Evolutionary conservation across 2,888 invertebrate genomes (phyloP).

Genomic region (Mechanitis mazaeus): DNA sequence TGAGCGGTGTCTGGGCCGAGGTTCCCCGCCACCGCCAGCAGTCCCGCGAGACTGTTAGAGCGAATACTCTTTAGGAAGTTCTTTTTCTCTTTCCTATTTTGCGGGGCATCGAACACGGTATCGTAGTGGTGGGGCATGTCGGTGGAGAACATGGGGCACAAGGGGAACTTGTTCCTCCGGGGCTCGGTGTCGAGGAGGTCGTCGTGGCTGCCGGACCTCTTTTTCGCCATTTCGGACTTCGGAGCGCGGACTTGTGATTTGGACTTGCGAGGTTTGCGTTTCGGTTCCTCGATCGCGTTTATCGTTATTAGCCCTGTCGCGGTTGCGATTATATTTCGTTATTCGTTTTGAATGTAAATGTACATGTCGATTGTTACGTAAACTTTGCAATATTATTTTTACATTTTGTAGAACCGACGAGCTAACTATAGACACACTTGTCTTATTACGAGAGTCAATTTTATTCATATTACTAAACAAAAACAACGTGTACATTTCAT

Average conservation of each 20-base stretch:
- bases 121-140: conserved; percentile 74
- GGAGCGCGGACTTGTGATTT: conserved; percentile 40
- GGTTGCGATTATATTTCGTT: conserved; percentile 23
- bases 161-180: conserved; percentile 58
- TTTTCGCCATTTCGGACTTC: conserved; percentile 41
- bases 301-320: conserved; percentile 26
- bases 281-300: conserved; percentile 32
- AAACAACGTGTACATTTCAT: too few relatives aligned
- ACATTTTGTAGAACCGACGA: too few relatives aligned
- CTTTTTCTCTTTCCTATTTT: conserved; percentile 49
- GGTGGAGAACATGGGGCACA: conserved; percentile 76
- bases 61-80: conserved; percentile 55
- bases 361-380: conserved; percentile 4
- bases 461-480: too few relatives aligned
- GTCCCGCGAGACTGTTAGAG: conserved; percentile 56
- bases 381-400: too few relatives aligned
- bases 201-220: conserved; percentile 61
- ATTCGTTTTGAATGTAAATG: conserved; percentile 16
- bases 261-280: conserved; percentile 39
- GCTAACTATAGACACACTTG: too few relatives aligned
- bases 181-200: conserved; percentile 53
- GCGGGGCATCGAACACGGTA: conserved; percentile 49
- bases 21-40: conserved; percentile 46
- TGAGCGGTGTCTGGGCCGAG: conserved; percentile 54
- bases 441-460: too few relatives aligned